Conservation (phyloP, 2,797 vertebrate species). For the Lacerta viridis region DNA sequence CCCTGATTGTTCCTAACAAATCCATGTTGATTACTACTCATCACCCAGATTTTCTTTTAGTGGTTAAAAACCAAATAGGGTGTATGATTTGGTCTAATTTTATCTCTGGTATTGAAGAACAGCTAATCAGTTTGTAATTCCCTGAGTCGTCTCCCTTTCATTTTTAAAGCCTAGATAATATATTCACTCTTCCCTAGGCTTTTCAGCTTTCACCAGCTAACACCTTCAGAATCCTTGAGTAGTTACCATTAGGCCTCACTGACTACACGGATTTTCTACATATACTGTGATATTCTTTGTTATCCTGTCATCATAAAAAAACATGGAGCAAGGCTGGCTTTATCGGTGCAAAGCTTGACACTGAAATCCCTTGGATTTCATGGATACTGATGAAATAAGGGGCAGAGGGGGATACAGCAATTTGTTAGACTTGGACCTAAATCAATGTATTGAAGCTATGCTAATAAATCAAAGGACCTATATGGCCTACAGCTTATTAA, state of each 20-base stretch:
- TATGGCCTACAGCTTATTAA: conserved; percentile 2
- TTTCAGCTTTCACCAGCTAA: conserved; percentile 22
- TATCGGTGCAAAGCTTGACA: background rate
- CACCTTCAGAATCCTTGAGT: conserved; percentile 4
- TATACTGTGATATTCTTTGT: conserved; percentile 15
- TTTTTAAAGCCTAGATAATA: conserved; percentile 16
- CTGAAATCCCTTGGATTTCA: conserved; percentile 30
- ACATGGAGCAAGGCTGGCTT: conserved; percentile 2
- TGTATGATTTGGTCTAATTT: conserved; percentile 22
- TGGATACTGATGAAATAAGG: background rate
- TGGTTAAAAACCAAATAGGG: conserved; percentile 19
- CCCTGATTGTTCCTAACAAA: conserved; percentile 8
- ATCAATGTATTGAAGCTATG: conserved; percentile 5
- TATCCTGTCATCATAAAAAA: conserved; percentile 4
- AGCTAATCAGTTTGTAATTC: conserved; percentile 33
- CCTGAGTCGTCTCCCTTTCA: background rate
- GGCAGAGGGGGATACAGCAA: background rate
- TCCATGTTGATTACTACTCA: conserved; percentile 5
- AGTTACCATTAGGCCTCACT: background rate
- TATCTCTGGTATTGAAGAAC: background rate
- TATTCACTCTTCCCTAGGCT: conserved; percentile 8
- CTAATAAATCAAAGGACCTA: conserved; percentile 6
- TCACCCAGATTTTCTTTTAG: background rate
- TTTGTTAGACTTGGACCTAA: conserved; percentile 7
- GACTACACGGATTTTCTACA: conserved; percentile 11